These are phyloP conservation scores for Leucophora obtusa DNA, from an alignment of 2,888 invertebrate species.

Conservation along the genomic window DNA sequence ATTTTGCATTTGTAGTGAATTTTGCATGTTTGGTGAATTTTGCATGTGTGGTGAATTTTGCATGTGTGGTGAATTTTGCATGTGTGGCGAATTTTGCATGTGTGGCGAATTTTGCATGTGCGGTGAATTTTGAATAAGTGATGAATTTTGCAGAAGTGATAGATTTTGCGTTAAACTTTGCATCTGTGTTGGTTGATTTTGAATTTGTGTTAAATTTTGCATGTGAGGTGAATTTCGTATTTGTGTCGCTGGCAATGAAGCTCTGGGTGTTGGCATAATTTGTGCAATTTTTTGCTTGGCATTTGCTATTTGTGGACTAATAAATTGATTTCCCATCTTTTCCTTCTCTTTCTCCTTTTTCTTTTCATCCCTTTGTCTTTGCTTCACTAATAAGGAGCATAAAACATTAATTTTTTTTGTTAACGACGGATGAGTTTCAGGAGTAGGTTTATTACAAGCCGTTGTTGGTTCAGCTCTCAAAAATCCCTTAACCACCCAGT, in stretches of 20 bases:
- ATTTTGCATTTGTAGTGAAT: neutral
- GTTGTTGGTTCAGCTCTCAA: constrained; percentile 71
- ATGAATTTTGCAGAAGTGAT: neutral
- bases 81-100: neutral
- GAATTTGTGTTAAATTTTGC: neutral
- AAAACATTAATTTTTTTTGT: constrained; percentile 76
- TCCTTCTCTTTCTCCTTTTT: constrained; percentile 48
- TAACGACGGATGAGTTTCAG: constrained; percentile 75
- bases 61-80: neutral
- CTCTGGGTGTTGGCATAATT: constrained; percentile 48
- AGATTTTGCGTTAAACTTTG: constrained; percentile 17
- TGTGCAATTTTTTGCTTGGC: constrained; percentile 31
- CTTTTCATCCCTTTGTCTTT: constrained; percentile 72
- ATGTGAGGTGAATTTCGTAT: neutral
- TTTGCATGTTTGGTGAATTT: neutral
- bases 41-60: neutral
- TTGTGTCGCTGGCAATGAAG: constrained; percentile 13
- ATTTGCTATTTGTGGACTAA: constrained; percentile 13
- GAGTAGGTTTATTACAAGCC: constrained; percentile 76
- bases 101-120: neutral
- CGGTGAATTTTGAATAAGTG: constrained; percentile 2
- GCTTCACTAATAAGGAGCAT: constrained; percentile 75
- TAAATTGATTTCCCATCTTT: neutral
- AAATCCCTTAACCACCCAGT: constrained; percentile 75
- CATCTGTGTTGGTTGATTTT: neutral